Conservation (phyloP, 2,888 invertebrate genomes). For the Caenorhabditis sp. region DNA sequence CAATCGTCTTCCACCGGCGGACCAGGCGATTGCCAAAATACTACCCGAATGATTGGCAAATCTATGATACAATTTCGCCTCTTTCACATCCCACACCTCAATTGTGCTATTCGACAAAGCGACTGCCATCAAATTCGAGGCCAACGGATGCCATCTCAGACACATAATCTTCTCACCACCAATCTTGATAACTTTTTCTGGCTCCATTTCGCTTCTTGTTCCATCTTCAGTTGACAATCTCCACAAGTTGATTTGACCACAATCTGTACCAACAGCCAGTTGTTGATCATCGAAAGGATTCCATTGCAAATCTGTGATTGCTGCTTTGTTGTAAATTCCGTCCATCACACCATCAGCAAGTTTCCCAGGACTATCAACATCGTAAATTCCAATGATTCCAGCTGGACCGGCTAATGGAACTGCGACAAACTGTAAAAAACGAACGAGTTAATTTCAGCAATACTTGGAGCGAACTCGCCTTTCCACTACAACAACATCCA, state of each 20-base stretch:
- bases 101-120: conserved; percentile 81
- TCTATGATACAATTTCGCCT: conserved; percentile 25
- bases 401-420: conserved; percentile 89
- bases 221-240: conserved; percentile 39
- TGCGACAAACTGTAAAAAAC: conserved; percentile 74
- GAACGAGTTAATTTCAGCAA: background rate
- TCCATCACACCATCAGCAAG: conserved; percentile 81
- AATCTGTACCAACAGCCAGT: conserved; percentile 83
- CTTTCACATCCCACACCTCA: conserved; percentile 43
- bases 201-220: conserved; percentile 52
- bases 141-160: conserved; percentile 84
- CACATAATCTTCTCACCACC: conserved; percentile 55
- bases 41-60: conserved; percentile 32
- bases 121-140: conserved; percentile 84
- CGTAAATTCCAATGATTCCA: conserved; percentile 86
- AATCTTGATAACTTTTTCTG: conserved; percentile 41
- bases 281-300: conserved; percentile 86
- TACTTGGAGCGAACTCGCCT: conserved; percentile 12
- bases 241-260: conserved; percentile 74
- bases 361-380: conserved; percentile 73
- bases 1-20: conserved; percentile 85
- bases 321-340: conserved; percentile 87
- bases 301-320: conserved; percentile 85
- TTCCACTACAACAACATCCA: conserved; percentile 50
- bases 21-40: conserved; percentile 89